Evolutionary conservation across 2,888 invertebrate species (phyloP).

Genomic region (Orthosia cruda): DNA sequence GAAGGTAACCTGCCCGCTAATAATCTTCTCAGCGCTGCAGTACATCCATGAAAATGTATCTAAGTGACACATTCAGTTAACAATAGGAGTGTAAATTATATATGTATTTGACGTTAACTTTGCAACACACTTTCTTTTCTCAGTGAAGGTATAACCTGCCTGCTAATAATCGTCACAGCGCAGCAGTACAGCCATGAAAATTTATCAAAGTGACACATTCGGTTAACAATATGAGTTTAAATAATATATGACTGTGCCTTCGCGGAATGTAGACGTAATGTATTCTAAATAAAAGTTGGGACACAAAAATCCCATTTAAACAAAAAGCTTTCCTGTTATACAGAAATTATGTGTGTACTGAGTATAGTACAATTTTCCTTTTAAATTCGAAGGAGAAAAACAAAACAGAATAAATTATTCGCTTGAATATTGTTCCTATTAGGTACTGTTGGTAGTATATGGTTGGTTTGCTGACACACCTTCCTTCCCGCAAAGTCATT

Average conservation of each 20-base stretch:
- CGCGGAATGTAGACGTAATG: no score
- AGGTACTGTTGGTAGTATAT: not conserved
- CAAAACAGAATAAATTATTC: not conserved
- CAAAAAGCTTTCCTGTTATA: not conserved
- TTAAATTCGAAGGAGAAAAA: not conserved
- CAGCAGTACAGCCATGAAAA: not conserved
- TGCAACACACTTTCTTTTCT: no score
- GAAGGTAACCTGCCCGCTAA: not conserved
- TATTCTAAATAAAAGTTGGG: not conserved
- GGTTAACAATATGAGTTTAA: not conserved
- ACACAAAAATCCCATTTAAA: conserved; percentile 7
- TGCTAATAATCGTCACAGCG: not conserved
- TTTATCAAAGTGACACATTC: not conserved
- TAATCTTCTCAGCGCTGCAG: no score
- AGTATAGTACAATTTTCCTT: not conserved
- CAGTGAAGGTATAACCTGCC: no score
- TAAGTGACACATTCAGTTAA: not conserved
- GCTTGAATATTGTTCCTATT: not conserved
- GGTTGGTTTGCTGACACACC: not conserved
- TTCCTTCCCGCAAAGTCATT: not conserved
- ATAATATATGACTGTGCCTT: no score
- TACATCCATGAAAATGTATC: not conserved
- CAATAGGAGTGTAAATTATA: not conserved
- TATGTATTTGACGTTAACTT: no score
- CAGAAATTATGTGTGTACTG: not conserved